Base-by-base conservation (phyloP, 2,888 invertebrate genomes). In the Drosophila multiciliata region DNA sequence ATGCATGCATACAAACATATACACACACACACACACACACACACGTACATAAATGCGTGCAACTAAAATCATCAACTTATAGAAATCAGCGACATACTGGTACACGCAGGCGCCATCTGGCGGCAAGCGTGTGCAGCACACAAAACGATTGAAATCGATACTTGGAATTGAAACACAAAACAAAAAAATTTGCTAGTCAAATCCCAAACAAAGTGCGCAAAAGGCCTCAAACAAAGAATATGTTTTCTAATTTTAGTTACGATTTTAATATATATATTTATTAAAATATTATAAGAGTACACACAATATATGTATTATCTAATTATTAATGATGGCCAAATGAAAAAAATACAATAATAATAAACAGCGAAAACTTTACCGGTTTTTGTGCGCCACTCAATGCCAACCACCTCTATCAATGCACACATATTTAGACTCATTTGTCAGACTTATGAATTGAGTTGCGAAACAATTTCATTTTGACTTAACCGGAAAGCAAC, bases 381-480 rank as follows among this genome's bases (percentile, higher is more conserved):
- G 40, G 5, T 29, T 29, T 45, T 52, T 61, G 12, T 11, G n/a
- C n/a, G 23, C 5, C 33, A 9, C 36, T 26, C 29, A n/a, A 17
- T 50, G 50, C 29, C 49, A 17, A 9, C 35, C 33, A n/a, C 12
- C 52, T 45, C 40, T 1, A 9, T n/a, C 40, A 32, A 17, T 38
- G 50, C 42, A 38, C 11, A 65, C 35, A 55, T n/a, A 60, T 66
- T 60, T 71, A 11, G 12, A 50, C 26, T 55, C 66, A 78, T 77
- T 77, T 77, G 70, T 77, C 70, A 70, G 74, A 57, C 45, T 70
- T 66, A 53, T 61, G 58, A 78, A 73, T 74, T 78, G 69, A 68
- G 75, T 57, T 67, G 57, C 26, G 42, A 73, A 67, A 57, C 45
- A 72, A 66, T 75, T 66, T 65, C 61, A 75, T 71, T 66, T 75